Evolutionary conservation across 2,888 invertebrate species (phyloP).

Genomic region (Drosophila neotestacea): DNA sequence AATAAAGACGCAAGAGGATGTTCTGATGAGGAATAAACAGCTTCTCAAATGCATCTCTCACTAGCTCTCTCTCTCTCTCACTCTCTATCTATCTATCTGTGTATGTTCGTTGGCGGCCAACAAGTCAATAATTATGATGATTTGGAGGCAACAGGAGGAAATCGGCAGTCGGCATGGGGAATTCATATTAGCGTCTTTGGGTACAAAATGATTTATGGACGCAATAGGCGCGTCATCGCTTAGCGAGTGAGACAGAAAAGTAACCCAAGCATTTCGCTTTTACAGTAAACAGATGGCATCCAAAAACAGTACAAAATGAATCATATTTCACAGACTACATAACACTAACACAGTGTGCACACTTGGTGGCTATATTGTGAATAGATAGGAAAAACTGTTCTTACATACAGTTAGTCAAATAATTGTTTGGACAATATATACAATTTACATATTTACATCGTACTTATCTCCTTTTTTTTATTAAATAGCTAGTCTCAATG

Average conservation of each 20-base stretch:
- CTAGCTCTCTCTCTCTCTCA: background rate
- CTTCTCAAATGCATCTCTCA: background rate
- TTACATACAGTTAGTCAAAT: no score
- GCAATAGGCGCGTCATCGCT: constrained; percentile 21
- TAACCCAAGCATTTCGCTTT: constrained; percentile 4
- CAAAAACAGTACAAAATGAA: no score
- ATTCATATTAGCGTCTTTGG: constrained; percentile 45
- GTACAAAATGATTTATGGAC: constrained; percentile 49
- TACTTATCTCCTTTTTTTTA: no score
- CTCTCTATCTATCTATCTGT: background rate
- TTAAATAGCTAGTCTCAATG: no score
- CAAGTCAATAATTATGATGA: constrained; percentile 14
- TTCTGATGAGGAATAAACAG: background rate
- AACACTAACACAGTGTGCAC: no score
- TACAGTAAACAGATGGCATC: constrained; percentile 44
- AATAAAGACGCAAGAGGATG: background rate
- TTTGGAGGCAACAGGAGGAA: background rate
- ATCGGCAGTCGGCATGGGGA: background rate
- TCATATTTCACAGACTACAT: constrained; percentile 1
- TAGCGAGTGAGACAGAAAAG: background rate
- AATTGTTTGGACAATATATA: no score
- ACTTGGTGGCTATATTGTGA: no score
- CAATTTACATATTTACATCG: no score
- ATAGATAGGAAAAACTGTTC: no score
- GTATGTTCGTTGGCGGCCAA: background rate